A percentile compares a stretch with the other conserved stretches of the same genome.
Conservation (phyloP, 2,113 vertebrate genomes). For the Rhea pennata region DNA sequence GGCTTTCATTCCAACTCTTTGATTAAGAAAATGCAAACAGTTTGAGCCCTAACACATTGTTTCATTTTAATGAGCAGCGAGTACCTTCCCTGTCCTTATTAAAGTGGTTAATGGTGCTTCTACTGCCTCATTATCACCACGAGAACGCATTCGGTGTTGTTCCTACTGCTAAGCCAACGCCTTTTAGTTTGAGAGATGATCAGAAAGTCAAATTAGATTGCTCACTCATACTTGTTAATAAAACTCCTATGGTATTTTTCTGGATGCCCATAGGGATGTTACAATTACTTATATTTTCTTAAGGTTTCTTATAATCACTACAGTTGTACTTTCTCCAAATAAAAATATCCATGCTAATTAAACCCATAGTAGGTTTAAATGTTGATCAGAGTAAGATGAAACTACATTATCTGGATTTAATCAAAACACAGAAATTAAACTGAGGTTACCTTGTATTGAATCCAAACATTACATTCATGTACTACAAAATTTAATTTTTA, state of each 20-base stretch:
- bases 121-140: slow-evolving; percentile 74
- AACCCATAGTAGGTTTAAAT: slow-evolving; percentile 54
- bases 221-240: slow-evolving; percentile 74
- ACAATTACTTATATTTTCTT: slow-evolving; percentile 74
- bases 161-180: slow-evolving; percentile 61
- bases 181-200: slow-evolving; percentile 76
- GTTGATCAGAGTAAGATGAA: slow-evolving; percentile 66
- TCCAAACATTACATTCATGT: slow-evolving; percentile 34
- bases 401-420: slow-evolving; percentile 60
- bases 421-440: slow-evolving; percentile 67
- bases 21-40: slow-evolving; percentile 74
- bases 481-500: slow-evolving; percentile 47
- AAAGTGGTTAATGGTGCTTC: slow-evolving; percentile 76
- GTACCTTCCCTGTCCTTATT: slow-evolving; percentile 76
- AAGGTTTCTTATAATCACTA: slow-evolving; percentile 68
- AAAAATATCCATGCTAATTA: slow-evolving; percentile 63
- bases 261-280: slow-evolving; percentile 41
- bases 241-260: slow-evolving; percentile 69
- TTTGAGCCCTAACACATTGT: slow-evolving; percentile 71
- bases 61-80: slow-evolving; percentile 77
- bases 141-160: slow-evolving; percentile 45
- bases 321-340: slow-evolving; percentile 64
- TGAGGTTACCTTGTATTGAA: slow-evolving; percentile 54
- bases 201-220: slow-evolving; percentile 78
- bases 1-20: slow-evolving; percentile 69